Evolutionary conservation across 2,797 vertebrate species (phyloP), one percentile per base, ranked within the genome.

Genomic region (Danio kyathit): DNA sequence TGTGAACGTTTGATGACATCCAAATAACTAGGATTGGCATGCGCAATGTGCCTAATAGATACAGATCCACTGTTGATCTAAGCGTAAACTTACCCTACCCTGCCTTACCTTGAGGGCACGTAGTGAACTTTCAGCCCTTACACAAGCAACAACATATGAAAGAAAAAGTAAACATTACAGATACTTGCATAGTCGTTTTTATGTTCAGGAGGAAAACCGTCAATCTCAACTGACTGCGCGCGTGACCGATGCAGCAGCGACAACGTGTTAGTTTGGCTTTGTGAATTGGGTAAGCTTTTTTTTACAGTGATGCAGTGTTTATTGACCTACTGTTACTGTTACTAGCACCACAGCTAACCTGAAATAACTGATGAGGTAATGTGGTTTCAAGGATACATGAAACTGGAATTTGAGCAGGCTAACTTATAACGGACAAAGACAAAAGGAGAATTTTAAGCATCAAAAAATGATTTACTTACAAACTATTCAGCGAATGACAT

Each of bases 251-350:
- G 19, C 41, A 46, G n/a, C 64, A 63, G 56, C 3, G n/a, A 43
- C 54, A 19, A 7, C n/a, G 38, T 44, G 76, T 14, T 10, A 73
- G 77, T 73, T 64, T 56, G 57, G 41, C 67, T 54, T 21, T 51
- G 56, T 56, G 59, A 29, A 7, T 69, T 38, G 12, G 56, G 67
- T 63, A 61, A 71, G 66, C n/a, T 71, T 70, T 40, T 61, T 61
- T 17, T n/a, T 61, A 7, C 21, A n/a, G 17, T 51, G 46, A 40
- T 49, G 8, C 16, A n/a, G 71, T 60, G 43, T 59, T 60, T 29
- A 14, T 41, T 54, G 13, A 54, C 60, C 3, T 48, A 4, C 61
- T 43, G 38, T 52, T 29, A 29, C 49, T 48, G 17, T 12, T 21
- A 74, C 48, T 69, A 56, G 16, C 64, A 10, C 9, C 16, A 13